Conservation (phyloP, 2,888 invertebrate species). For the Mythimna lalbum region DNA sequence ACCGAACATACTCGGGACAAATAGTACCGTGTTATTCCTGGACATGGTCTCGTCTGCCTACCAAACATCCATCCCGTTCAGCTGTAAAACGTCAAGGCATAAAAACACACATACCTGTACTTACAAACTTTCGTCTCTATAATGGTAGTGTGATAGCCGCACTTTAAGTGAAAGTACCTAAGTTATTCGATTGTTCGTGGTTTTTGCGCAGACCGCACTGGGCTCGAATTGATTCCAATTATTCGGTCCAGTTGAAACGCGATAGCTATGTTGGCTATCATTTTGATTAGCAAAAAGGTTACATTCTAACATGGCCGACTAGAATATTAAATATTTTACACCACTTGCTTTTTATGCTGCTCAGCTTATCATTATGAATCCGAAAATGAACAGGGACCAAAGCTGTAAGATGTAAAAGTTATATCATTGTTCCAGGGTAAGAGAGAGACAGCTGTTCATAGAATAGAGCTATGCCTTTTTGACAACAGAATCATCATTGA, state of each 20-base stretch:
- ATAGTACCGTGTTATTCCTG: too few relatives aligned
- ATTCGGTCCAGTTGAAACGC: constrained; percentile 37
- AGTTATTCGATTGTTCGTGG: constrained; percentile 15
- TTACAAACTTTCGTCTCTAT: too few relatives aligned
- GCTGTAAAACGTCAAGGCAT: too few relatives aligned
- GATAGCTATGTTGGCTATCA: constrained; percentile 10
- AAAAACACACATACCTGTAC: too few relatives aligned
- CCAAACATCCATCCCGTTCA: too few relatives aligned
- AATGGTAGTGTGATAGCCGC: background rate
- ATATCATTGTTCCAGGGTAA: too few relatives aligned
- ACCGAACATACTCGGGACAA: too few relatives aligned
- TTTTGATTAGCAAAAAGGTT: constrained; percentile 22
- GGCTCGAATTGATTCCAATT: constrained; percentile 38
- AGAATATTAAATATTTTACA: background rate
- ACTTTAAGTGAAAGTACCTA: constrained; percentile 36
- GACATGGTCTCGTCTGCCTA: too few relatives aligned
- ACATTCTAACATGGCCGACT: constrained; percentile 42
- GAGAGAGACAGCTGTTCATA: too few relatives aligned
- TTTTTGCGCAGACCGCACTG: constrained; percentile 31
- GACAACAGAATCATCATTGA: background rate
- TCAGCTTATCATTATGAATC: too few relatives aligned
- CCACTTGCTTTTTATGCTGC: background rate
- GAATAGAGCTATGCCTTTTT: background rate
- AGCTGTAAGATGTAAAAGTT: too few relatives aligned
- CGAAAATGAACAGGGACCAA: too few relatives aligned